Conservation (phyloP, 2,797 vertebrate species). For the Hoplostethus atlanticus region DNA sequence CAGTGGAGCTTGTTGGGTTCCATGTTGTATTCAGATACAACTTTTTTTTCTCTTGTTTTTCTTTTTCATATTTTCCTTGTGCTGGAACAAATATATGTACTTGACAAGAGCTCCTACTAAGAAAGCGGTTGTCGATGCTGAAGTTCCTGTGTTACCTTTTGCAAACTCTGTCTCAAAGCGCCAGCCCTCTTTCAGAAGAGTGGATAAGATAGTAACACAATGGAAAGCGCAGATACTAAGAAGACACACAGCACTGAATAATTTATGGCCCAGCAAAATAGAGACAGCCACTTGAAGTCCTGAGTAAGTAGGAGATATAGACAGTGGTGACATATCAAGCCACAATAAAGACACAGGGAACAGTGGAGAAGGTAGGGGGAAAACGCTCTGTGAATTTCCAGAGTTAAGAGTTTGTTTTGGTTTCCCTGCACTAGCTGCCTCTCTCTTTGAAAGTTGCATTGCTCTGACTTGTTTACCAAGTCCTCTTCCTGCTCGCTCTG, state of each 20-base stretch:
- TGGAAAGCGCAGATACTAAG: slow-evolving; percentile 85
- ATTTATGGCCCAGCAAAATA: slow-evolving; percentile 88
- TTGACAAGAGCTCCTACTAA: slow-evolving; percentile 88
- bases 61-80: slow-evolving; percentile 84
- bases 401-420: slow-evolving; percentile 87
- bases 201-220: slow-evolving; percentile 86
- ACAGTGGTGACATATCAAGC: slow-evolving; percentile 89
- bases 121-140: slow-evolving; percentile 88
- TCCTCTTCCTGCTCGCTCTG: slow-evolving; percentile 83
- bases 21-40: slow-evolving; percentile 85
- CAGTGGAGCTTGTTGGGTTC: slow-evolving; percentile 81
- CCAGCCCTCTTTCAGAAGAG: slow-evolving; percentile 83
- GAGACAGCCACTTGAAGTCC: slow-evolving; percentile 89
- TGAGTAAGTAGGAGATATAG: slow-evolving; percentile 87
- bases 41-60: slow-evolving; percentile 79
- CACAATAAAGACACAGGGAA: slow-evolving; percentile 87
- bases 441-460: slow-evolving; percentile 85
- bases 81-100: slow-evolving; percentile 86
- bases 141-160: slow-evolving; percentile 88
- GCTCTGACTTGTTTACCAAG: slow-evolving; percentile 87
- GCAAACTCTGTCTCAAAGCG: slow-evolving; percentile 89
- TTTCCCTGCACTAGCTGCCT: slow-evolving; percentile 82
- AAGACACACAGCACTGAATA: slow-evolving; percentile 87
- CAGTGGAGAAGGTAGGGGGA: slow-evolving; percentile 76
- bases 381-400: slow-evolving; percentile 77